phyloP scores from a whole-genome alignment of 2,888 invertebrate species.

The Ectemnius cavifrons region DNA sequence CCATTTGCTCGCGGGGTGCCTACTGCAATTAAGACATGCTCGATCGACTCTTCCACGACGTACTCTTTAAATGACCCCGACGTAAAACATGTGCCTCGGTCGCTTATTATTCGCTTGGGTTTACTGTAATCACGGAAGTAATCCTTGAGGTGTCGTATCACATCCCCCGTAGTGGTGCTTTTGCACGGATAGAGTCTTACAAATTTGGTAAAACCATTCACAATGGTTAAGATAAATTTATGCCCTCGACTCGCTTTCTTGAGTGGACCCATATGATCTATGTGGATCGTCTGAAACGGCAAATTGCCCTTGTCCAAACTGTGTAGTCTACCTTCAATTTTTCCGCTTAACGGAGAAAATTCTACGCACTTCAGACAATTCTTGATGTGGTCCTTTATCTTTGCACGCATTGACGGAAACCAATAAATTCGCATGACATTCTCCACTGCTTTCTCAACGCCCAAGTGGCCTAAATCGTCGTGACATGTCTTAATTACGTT shows the following conservation, averaged over 20 bases:
- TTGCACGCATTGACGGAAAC: constrained; percentile 17
- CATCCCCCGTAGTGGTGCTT: constrained; percentile 11
- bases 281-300: constrained; percentile 13
- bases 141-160: neutral
- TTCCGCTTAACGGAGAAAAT: constrained; percentile 15
- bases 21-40: constrained; percentile 16
- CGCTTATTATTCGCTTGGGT: constrained; percentile 6
- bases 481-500: no score
- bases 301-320: constrained; percentile 12
- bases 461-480: constrained; percentile 22
- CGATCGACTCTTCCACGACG: neutral
- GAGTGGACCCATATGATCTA: constrained; percentile 20
- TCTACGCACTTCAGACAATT: constrained; percentile 29
- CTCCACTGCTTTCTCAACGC: constrained; percentile 16
- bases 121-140: constrained; percentile 25
- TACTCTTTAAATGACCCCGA: constrained; percentile 1
- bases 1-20: constrained; percentile 19
- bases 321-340: constrained; percentile 15
- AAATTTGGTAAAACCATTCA: constrained; percentile 18
- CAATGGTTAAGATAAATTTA: constrained; percentile 2
- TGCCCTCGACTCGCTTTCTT: constrained; percentile 16
- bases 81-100: constrained; percentile 14
- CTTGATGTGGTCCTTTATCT: constrained; percentile 4
- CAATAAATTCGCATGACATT: constrained; percentile 21
- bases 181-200: constrained; percentile 20